A percentile compares a stretch with the other conserved stretches of the same genome.
phyloP scores from a whole-genome alignment of 2,888 invertebrate species.

The Pinctada fucata region DNA sequence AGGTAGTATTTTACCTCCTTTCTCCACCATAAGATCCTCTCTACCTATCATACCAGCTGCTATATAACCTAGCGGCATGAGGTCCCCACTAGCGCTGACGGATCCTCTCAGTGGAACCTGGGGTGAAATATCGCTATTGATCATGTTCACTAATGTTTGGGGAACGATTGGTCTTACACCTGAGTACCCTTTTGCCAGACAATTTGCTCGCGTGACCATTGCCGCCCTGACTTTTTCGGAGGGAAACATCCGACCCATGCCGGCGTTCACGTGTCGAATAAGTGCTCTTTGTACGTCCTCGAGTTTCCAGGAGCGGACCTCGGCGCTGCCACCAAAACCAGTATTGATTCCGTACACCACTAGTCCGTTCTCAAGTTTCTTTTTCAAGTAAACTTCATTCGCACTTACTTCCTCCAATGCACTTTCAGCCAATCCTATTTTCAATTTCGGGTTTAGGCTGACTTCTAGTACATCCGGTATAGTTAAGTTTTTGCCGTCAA shows the following conservation, averaged over 20 bases:
- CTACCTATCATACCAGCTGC: conserved; percentile 55
- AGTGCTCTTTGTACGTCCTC: conserved; percentile 31
- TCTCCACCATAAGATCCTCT: conserved; percentile 44
- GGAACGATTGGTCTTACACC: background rate
- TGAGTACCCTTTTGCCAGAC: conserved; percentile 7
- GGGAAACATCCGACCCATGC: conserved; percentile 28
- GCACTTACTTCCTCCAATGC: conserved; percentile 3
- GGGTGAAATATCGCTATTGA: conserved; percentile 8
- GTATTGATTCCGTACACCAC: conserved; percentile 38
- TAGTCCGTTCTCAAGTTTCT: conserved; percentile 21
- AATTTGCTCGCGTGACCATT: conserved; percentile 8
- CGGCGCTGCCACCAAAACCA: conserved; percentile 37
- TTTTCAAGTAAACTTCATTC: conserved; percentile 20
- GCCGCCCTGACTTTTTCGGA: conserved; percentile 5
- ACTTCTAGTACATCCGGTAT: conserved; percentile 25
- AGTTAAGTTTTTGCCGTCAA: conserved; percentile 12
- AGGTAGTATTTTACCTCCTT: conserved; percentile 38
- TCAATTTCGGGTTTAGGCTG: conserved; percentile 11
- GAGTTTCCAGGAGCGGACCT: conserved; percentile 28
- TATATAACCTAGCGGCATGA: conserved; percentile 51
- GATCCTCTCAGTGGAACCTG: conserved; percentile 19
- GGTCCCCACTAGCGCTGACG: conserved; percentile 19
- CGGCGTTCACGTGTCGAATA: conserved; percentile 31
- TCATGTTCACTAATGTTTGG: background rate
- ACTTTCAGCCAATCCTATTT: background rate